Evolutionary conservation across 2,797 vertebrate genomes (phyloP).

Genomic region (Jordanella pulchra): DNA sequence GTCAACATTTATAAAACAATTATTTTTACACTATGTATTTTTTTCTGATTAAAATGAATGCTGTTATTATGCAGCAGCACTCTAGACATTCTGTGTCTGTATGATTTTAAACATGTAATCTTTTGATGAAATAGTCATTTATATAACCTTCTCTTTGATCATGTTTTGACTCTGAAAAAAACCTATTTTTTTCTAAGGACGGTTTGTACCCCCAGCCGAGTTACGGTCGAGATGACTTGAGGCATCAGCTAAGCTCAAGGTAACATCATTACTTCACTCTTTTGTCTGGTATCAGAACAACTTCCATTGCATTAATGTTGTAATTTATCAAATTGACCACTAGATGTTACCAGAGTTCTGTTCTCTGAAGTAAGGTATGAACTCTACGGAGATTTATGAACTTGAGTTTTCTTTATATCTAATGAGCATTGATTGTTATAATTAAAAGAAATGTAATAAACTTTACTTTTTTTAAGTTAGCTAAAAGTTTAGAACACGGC

Average conservation of each 20-base stretch:
- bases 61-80: too few relatives aligned
- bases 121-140: not conserved
- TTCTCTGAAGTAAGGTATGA: not conserved
- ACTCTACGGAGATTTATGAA: not conserved
- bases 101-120: too few relatives aligned
- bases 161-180: not conserved
- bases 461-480: not conserved
- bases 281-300: not conserved
- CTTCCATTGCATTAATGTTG: not conserved
- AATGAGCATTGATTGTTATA: not conserved
- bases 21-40: too few relatives aligned
- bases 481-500: not conserved
- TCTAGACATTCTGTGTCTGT: too few relatives aligned
- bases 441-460: not conserved
- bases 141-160: not conserved
- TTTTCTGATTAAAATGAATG: too few relatives aligned
- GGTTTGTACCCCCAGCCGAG: slow-evolving; percentile 26
- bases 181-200: slow-evolving; percentile 44
- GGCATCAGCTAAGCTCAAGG: slow-evolving; percentile 63
- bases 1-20: too few relatives aligned
- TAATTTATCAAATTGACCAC: slow-evolving; percentile 36
- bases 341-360: slow-evolving; percentile 56
- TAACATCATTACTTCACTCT: slow-evolving; percentile 8
- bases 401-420: not conserved
- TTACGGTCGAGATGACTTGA: slow-evolving; percentile 64